Evolutionary conservation across 23 tunicate species (phyloP).

Genomic region (Diplosoma virens): DNA sequence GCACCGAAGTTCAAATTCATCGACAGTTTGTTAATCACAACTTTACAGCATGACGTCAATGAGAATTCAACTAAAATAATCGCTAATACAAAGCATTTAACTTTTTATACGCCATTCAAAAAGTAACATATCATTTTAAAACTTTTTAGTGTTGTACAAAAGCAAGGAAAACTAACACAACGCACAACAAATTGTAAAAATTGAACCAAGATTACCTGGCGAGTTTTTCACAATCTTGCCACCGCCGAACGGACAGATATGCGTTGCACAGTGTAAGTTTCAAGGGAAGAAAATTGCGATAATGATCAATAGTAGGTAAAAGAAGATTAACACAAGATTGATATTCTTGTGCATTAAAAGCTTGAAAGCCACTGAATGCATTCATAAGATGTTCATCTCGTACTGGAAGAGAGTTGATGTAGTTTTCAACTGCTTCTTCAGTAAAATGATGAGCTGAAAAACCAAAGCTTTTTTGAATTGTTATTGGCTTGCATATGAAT

Average conservation of each 20-base stretch:
- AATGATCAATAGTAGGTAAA: background rate
- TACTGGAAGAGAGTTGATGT: background rate
- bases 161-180: background rate
- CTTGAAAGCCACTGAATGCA: background rate
- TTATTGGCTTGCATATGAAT: too few species aligned
- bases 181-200: background rate
- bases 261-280: background rate
- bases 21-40: too few species aligned
- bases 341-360: background rate
- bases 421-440: background rate
- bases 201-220: too few species aligned
- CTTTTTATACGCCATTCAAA: too few species aligned
- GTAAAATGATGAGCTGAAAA: background rate
- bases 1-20: too few species aligned
- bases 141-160: too few species aligned
- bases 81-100: too few species aligned
- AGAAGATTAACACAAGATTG: background rate
- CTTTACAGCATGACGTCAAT: too few species aligned
- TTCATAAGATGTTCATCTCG: background rate
- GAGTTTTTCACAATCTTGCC: background rate
- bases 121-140: too few species aligned
- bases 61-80: too few species aligned
- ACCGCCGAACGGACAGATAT: background rate
- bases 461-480: too few species aligned
- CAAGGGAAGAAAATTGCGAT: background rate